Conservation (phyloP, 2,113 vertebrate genomes). For the Mastomys coucha region DNA sequence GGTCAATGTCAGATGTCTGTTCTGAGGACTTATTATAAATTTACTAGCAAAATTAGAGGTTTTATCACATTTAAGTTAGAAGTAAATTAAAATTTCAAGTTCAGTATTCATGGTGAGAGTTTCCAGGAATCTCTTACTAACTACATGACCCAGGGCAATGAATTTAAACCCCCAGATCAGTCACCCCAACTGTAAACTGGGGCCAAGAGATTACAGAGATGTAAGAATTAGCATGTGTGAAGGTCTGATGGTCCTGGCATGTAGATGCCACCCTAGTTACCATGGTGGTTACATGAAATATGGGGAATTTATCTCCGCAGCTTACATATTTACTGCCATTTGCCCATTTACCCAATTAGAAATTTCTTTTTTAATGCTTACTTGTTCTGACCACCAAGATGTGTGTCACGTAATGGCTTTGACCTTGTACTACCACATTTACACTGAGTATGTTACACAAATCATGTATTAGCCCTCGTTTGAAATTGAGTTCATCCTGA, state of each 20-base stretch:
- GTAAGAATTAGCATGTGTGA: not conserved
- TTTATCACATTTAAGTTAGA: not conserved
- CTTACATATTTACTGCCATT: not conserved
- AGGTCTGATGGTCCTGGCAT: not conserved
- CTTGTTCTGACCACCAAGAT: not conserved
- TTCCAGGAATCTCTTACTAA: not conserved
- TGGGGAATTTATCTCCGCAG: not conserved
- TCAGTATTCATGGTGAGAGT: not conserved
- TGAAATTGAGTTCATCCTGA: slow-evolving; percentile 25
- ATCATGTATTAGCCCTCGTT: not conserved
- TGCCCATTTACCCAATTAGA: not conserved
- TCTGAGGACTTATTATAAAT: not conserved
- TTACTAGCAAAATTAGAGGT: not conserved
- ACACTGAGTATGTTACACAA: not conserved
- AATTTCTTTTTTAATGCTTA: not conserved
- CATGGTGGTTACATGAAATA: not conserved
- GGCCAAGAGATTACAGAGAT: not conserved
- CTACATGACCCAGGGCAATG: not conserved
- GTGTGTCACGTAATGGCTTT: not conserved
- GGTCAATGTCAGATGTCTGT: not conserved
- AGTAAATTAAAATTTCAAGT: not conserved
- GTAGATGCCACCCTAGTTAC: not conserved
- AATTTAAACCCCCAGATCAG: not conserved
- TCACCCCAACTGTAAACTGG: not conserved
- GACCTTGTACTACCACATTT: slow-evolving; percentile 28